Conservation (phyloP, 2,797 vertebrate genomes). For the Oreochromis grahami region DNA sequence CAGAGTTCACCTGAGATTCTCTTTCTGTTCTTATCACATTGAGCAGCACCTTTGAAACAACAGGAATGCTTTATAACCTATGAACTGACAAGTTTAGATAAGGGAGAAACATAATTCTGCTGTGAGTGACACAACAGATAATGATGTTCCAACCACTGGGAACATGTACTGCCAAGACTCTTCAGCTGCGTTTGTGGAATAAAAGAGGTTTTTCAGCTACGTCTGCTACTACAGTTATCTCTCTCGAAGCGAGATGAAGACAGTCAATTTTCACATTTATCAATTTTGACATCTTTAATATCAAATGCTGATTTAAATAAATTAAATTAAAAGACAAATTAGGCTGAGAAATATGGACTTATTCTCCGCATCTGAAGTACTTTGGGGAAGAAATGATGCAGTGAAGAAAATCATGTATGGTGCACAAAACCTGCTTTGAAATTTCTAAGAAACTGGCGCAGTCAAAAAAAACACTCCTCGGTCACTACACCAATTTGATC, state of each 20-base stretch:
- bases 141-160: not conserved
- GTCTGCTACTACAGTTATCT: too few relatives aligned
- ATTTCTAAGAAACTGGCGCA: not conserved
- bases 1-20: not conserved
- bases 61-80: not conserved
- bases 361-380: not conserved
- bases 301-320: not conserved
- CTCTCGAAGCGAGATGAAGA: not conserved
- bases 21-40: not conserved
- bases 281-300: not conserved
- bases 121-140: not conserved
- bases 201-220: too few relatives aligned
- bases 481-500: not conserved
- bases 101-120: not conserved
- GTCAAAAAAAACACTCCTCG: not conserved
- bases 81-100: not conserved
- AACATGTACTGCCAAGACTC: not conserved
- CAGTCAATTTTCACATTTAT: not conserved
- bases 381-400: not conserved
- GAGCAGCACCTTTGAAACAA: not conserved
- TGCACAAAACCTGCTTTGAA: not conserved
- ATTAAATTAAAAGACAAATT: not conserved
- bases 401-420: not conserved
- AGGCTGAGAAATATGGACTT: not conserved
- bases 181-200: not conserved